Conservation (phyloP, 1,140 invertebrate species). For the Pseudobourletiella spinata region DNA sequence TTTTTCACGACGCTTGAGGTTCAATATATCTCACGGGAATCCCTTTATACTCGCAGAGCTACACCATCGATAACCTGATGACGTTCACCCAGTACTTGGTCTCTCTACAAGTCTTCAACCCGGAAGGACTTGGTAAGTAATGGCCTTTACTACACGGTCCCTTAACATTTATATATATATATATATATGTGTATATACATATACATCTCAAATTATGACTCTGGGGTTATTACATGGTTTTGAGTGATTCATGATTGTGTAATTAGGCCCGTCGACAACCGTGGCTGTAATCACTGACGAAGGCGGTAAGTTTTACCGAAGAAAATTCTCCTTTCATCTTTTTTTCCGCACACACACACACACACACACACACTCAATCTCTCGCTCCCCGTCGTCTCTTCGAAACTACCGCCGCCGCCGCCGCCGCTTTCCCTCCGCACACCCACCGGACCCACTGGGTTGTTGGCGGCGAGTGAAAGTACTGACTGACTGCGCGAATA, state of each 20-base stretch:
- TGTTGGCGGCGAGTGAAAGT: too few species aligned
- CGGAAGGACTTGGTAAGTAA: slow-evolving; percentile 48
- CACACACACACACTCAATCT: too few species aligned
- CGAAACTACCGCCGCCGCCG: background rate
- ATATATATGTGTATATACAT: too few species aligned
- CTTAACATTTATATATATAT: too few species aligned
- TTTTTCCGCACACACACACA: too few species aligned
- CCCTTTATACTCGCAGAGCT: slow-evolving; percentile 51
- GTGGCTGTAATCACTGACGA: slow-evolving; percentile 69
- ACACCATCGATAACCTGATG: slow-evolving; percentile 58
- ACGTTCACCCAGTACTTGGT: slow-evolving; percentile 67
- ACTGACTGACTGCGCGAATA: too few species aligned
- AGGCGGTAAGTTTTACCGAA: slow-evolving; percentile 58
- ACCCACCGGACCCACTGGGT: too few species aligned
- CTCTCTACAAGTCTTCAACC: slow-evolving; percentile 66
- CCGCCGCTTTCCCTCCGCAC: background rate
- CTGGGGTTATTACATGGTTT: too few species aligned
- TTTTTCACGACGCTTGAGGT: too few species aligned
- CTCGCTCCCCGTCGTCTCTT: background rate
- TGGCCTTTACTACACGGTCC: too few species aligned
- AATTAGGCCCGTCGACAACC: slow-evolving; percentile 56
- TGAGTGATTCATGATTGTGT: background rate
- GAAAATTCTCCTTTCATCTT: background rate
- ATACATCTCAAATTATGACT: too few species aligned
- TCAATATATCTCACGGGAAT: too few species aligned